phyloP scores from a whole-genome alignment of 2,797 vertebrate genomes.

The Chaetodon trifasciatus region DNA sequence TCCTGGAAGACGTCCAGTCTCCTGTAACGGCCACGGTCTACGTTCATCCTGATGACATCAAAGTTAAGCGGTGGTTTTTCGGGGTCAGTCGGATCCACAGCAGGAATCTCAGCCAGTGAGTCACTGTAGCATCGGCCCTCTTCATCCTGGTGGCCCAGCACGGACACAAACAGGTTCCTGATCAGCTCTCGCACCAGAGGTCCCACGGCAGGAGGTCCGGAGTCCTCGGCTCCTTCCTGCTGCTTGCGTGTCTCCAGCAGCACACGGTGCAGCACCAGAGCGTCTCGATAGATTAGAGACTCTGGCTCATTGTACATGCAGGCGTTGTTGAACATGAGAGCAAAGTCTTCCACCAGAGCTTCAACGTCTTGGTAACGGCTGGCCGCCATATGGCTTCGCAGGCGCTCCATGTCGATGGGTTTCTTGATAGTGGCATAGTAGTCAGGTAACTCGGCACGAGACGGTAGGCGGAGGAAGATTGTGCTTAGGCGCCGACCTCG shows the following conservation, averaged over 20 bases:
- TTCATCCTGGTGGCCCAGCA: conserved; percentile 98
- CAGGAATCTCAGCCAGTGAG: conserved; percentile 97
- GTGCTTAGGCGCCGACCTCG: conserved; percentile 95
- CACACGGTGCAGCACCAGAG: conserved; percentile 95
- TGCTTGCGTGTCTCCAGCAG: conserved; percentile 93
- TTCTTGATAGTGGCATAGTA: conserved; percentile 98
- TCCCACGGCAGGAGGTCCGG: conserved; percentile 89
- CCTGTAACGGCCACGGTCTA: conserved; percentile 94
- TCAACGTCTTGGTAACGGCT: conserved; percentile 98
- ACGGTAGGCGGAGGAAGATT: conserved; percentile 96
- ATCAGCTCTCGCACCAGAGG: conserved; percentile 95
- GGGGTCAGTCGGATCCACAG: conserved; percentile 90
- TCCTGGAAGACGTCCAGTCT: conserved; percentile 98
- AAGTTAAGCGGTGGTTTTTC: conserved; percentile 93
- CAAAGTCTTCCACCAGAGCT: conserved; percentile 96
- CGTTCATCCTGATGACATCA: conserved; percentile 93
- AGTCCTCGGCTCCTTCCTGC: conserved; percentile 91
- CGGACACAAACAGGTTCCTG: conserved; percentile 96
- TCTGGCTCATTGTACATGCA: conserved; percentile 99
- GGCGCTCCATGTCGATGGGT: conserved; percentile 98
- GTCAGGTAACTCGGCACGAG: conserved; percentile 96
- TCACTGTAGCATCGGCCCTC: conserved; percentile 98
- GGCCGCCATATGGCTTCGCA: conserved; percentile 95
- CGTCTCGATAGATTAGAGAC: conserved; percentile 98
- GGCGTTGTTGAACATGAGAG: conserved; percentile 99